Evolutionary conservation across 2,797 vertebrate genomes (phyloP), one percentile per base, ranked within the genome.

Genomic region (Steatocranus sp.): DNA sequence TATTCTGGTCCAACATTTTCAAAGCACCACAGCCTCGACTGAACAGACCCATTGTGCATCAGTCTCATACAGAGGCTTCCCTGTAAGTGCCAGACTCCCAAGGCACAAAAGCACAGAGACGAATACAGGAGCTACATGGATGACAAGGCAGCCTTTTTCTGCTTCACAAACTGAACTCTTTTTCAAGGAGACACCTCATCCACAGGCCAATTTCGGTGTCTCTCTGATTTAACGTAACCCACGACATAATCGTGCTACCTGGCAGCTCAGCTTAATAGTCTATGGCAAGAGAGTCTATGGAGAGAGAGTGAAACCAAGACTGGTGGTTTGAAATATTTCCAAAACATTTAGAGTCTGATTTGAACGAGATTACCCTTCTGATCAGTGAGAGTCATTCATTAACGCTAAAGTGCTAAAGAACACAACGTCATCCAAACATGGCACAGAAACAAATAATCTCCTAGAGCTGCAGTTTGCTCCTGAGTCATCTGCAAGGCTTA

Each of bases 21-120:
- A 17, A 79, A 84, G 58, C 80, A 80, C 63, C 83, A 83, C 73
- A 78, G 75, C 48, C 27, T 43, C 5, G 18, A 76, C 76, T 95
- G 92, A 95, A 94, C 94, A 85, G 76, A 53, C 70, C 87, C 84
- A 89, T 92, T 95, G 94, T 95, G 82, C 85, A 78, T 89, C 82
- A 53, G 81, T 85, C 74, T 79, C 75, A 54, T 80, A 93, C 90
- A 94, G 91, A 94, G 88, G 90, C 84, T 84, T 77, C 80, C 79
- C 90, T 92, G 79, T 94, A 81, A 17, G 53, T 54, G 79, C 77
- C 85, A 82, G 80, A 78, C 84, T 86, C 79, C 43, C 85, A 63
- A 86, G 76, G 82, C 85, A 78, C 79, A 85, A 85, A 81, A 61
- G 63, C 86, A 41, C 85, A 79, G 82, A 77, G 80, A 83, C 75